Conservation (phyloP, 1,140 invertebrate genomes). For the Bombus superbus region DNA sequence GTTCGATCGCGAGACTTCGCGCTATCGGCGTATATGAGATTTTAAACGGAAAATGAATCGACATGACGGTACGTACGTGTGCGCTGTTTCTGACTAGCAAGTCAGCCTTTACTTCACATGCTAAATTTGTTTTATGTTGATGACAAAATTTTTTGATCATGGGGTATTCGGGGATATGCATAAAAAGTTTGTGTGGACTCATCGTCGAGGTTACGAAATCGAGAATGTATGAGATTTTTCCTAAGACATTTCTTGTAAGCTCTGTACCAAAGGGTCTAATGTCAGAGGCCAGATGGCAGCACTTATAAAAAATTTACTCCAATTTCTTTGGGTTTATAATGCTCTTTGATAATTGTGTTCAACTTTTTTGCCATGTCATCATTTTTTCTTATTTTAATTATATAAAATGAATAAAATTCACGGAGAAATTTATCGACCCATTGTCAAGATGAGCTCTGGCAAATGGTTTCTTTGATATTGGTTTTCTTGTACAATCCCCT, state of each 20-base stretch:
- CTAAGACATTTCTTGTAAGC: constrained; percentile 54
- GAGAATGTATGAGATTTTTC: constrained; percentile 46
- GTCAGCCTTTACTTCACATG: constrained; percentile 47
- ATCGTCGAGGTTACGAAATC: constrained; percentile 36
- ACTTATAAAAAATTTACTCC: constrained; percentile 70
- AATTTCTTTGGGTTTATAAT: constrained; percentile 64
- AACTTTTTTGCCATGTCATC: constrained; percentile 43
- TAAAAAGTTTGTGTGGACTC: constrained; percentile 28
- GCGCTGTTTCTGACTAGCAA: constrained; percentile 64
- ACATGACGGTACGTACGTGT: constrained; percentile 89
- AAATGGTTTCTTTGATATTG: constrained; percentile 60
- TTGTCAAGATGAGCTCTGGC: constrained; percentile 60
- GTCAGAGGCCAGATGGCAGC: constrained; percentile 81
- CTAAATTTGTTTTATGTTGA: constrained; percentile 21
- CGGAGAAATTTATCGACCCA: constrained; percentile 17
- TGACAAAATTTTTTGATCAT: neutral
- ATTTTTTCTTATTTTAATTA: neutral
- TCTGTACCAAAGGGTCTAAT: constrained; percentile 69
- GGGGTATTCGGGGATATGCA: neutral
- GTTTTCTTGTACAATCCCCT: constrained; percentile 41
- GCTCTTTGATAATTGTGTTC: constrained; percentile 45
- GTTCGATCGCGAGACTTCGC: constrained; percentile 79
- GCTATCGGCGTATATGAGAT: constrained; percentile 84
- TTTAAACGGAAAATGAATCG: constrained; percentile 89
- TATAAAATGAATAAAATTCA: neutral